phyloP scores from a whole-genome alignment of 2,888 invertebrate species.

The Nowickia ferox region DNA sequence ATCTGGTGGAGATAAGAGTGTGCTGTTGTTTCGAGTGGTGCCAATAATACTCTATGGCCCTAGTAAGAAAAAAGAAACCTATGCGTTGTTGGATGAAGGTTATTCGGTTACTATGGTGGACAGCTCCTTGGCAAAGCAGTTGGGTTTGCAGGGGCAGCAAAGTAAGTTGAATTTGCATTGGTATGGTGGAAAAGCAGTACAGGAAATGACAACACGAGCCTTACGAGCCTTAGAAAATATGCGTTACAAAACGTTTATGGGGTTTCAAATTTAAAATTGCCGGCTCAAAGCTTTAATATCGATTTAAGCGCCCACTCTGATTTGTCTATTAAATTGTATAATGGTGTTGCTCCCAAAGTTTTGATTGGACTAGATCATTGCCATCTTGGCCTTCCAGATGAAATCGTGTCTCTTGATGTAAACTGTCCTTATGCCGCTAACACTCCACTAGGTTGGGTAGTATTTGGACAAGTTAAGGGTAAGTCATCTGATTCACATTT shows the following conservation, averaged over 20 bases:
- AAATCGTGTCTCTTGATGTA: constrained; percentile 27
- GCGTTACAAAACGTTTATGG: constrained; percentile 45
- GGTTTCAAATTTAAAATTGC: constrained; percentile 58
- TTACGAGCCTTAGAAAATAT: constrained; percentile 13
- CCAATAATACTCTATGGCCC: constrained; percentile 45
- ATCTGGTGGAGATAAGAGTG: neutral
- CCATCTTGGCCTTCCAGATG: constrained; percentile 53
- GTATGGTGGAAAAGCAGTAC: constrained; percentile 28
- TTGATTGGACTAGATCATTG: constrained; percentile 65
- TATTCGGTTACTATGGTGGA: too few relatives aligned
- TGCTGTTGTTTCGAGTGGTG: constrained; percentile 18
- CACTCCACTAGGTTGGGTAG: constrained; percentile 46
- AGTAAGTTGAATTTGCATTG: constrained; percentile 21
- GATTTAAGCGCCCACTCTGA: constrained; percentile 8
- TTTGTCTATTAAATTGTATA: constrained; percentile 38
- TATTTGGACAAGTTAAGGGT: constrained; percentile 9
- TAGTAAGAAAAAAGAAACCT: constrained; percentile 31
- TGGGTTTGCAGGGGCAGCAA: too few relatives aligned
- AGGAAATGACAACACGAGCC: constrained; percentile 29
- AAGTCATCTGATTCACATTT: neutral
- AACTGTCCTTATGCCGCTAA: constrained; percentile 48
- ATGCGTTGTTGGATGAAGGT: constrained; percentile 56
- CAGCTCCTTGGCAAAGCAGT: too few relatives aligned
- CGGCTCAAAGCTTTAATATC: constrained; percentile 57
- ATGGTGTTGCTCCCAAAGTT: constrained; percentile 51